Evolutionary conservation across 2,113 vertebrate species (phyloP), one percentile per base, ranked within the genome.

Genomic region (Notothenia rossii): DNA sequence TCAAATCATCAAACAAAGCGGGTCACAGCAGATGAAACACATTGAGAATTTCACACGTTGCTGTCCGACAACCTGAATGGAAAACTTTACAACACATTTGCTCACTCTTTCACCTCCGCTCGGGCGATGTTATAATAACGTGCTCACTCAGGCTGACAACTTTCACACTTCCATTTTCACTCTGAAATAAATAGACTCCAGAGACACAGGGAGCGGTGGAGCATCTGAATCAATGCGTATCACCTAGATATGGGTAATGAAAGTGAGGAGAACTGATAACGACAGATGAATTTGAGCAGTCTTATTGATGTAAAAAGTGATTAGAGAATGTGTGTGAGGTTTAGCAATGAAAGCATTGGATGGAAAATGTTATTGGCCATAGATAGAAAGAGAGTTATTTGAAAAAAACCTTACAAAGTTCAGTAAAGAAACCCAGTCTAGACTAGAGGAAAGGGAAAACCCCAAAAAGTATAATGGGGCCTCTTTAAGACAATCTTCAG

Each of bases 121-220:
- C 17, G 43, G 65, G 49, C 12, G 3, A 76, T 36, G 72, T 64
- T 73, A 40, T 79, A 83, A 84, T 78, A 89, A 86, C 84, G 84
- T 15, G 78, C 84, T 86, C 59, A 10, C 83, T 78, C 83, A 76
- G 72, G 73, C 82, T 75, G 80, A 86, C 79, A 73, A 61, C 53
- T 62, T 86, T 80, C 79, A 78, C 85, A 43, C 77, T 82, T 85
- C 75, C 67, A 87, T 87, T 86, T 87, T 88, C 70, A 49, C 64
- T 75, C 18, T 0, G 62, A 72, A 66, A 80, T 69, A 85, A 72
- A 87, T 7, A 50, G 62, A 36, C 56, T 66, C 58, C 40, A n/a
- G 64, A 69, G 68, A 71, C 7, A 55, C 22, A 10, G 13, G 33
- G 51, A 54, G 74, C 4, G 69, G 64, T 0, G 49, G 50, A 75